Evolutionary conservation across 2,888 invertebrate genomes (phyloP).

Genomic region (Melanargia galathea): DNA sequence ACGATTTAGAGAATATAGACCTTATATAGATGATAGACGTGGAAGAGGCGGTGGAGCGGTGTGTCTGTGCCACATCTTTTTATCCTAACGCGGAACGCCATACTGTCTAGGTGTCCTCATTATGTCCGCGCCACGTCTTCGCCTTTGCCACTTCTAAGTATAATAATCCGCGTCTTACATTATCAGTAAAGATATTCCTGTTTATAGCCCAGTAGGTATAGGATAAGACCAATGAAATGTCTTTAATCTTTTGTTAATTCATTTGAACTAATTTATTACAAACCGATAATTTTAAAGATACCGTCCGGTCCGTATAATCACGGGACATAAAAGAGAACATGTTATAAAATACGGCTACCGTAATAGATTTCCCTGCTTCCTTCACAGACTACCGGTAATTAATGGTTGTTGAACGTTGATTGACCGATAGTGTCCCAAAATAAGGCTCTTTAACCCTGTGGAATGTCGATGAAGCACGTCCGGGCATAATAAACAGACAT

Average conservation of each 20-base stretch:
- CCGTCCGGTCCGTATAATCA: background rate
- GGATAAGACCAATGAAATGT: background rate
- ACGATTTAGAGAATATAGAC: too few species aligned
- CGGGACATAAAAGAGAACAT: constrained; percentile 3
- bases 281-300: background rate
- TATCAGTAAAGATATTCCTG: background rate
- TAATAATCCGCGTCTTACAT: background rate
- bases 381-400: constrained; percentile 28
- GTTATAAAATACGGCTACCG: constrained; percentile 4
- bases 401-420: constrained; percentile 44
- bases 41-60: background rate
- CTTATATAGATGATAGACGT: too few species aligned
- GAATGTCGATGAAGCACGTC: constrained; percentile 61
- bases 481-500: constrained; percentile 57
- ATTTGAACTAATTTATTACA: background rate
- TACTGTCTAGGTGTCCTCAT: too few species aligned
- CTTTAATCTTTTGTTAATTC: background rate
- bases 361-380: constrained; percentile 27
- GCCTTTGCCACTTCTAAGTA: background rate
- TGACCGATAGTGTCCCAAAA: constrained; percentile 63
- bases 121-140: background rate
- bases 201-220: too few species aligned
- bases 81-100: background rate
- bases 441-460: constrained; percentile 59
- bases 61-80: background rate